Conservation (phyloP, 1,140 invertebrate genomes). For the Metopolophium dirhodum region DNA sequence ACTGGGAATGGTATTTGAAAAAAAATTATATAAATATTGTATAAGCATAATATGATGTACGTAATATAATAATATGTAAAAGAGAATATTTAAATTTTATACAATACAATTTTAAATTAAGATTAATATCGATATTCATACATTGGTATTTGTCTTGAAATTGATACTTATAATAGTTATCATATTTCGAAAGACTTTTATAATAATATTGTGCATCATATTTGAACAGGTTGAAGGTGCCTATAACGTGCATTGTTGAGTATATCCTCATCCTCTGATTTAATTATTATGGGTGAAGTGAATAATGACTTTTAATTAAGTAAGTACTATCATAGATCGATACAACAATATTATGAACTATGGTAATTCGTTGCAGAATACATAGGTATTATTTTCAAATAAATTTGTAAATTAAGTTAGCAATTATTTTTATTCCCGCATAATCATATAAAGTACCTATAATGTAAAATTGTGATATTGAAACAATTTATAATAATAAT, state of each 20-base stretch:
- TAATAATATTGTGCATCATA: background rate
- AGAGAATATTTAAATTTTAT: background rate
- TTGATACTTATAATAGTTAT: background rate
- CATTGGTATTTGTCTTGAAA: background rate
- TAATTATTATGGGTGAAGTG: background rate
- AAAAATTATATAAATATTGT: background rate
- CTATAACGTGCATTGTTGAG: background rate
- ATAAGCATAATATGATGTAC: background rate
- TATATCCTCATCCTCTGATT: background rate
- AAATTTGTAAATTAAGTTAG: background rate
- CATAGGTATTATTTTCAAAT: background rate
- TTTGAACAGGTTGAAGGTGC: background rate
- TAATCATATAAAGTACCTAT: background rate
- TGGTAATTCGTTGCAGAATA: background rate
- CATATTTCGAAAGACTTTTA: background rate
- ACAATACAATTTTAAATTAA: background rate
- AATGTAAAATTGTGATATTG: background rate
- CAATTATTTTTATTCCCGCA: background rate
- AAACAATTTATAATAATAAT: background rate
- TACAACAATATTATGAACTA: background rate
- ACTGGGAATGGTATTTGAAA: background rate
- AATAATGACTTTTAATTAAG: background rate
- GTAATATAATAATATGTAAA: no score
- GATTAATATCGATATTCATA: background rate
- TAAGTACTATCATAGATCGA: background rate